Evolutionary conservation across 2,888 invertebrate genomes (phyloP).

Genomic region (Cantharis lateralis): DNA sequence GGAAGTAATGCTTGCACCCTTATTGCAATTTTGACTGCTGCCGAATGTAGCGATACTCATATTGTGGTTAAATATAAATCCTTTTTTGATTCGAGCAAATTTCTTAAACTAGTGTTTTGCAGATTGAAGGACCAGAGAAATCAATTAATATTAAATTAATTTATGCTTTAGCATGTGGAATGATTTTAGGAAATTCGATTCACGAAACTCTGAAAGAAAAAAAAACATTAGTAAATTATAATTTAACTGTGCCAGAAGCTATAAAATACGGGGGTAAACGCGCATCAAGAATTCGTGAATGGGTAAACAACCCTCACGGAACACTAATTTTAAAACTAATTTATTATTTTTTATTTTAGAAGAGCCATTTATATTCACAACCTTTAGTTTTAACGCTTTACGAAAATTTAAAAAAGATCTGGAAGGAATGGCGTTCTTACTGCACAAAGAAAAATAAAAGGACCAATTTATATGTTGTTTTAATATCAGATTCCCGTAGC

Average conservation of each 20-base stretch:
- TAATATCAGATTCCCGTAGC: conserved; percentile 60
- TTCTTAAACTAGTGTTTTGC: background rate
- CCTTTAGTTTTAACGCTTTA: conserved; percentile 53
- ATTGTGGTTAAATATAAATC: background rate
- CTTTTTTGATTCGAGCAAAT: background rate
- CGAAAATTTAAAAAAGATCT: conserved; percentile 53
- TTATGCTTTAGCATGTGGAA: conserved; percentile 60
- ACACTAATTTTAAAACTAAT: background rate
- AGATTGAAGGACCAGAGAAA: conserved; percentile 30
- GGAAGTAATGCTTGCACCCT: conserved; percentile 67
- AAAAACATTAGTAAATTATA: conserved; percentile 54
- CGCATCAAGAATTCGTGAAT: conserved; percentile 50
- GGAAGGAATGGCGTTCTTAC: conserved; percentile 55
- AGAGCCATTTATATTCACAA: conserved; percentile 56
- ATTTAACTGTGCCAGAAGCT: conserved; percentile 62
- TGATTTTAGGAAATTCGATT: conserved; percentile 63
- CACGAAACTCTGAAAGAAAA: conserved; percentile 57
- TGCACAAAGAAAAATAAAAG: conserved; percentile 38
- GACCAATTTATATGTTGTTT: conserved; percentile 56
- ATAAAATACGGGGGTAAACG: conserved; percentile 53
- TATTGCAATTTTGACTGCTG: conserved; percentile 63
- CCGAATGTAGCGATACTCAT: conserved; percentile 47
- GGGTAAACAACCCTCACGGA: conserved; percentile 45
- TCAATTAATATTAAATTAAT: conserved; percentile 45
- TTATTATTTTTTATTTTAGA: conserved; percentile 47